These are phyloP conservation scores for Nesogale talazaci DNA, from an alignment of 2,113 vertebrate species.

Conservation along the genomic window DNA sequence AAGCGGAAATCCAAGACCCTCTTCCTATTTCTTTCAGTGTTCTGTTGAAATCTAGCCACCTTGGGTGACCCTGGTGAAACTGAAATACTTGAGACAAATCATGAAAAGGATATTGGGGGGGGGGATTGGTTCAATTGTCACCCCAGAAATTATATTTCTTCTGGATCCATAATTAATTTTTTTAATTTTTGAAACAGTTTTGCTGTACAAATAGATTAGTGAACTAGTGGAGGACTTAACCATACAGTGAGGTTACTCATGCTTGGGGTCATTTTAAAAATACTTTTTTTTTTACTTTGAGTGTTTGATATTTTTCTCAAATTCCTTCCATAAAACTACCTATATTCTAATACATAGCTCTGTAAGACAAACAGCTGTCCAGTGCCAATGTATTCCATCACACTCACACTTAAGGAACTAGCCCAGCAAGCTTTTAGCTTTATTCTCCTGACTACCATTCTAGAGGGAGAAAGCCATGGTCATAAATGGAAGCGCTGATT, in stretches of 20 bases:
- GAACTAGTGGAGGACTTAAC: slow-evolving; percentile 3
- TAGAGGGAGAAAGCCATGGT: background rate
- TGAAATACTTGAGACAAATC: background rate
- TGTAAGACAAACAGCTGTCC: background rate
- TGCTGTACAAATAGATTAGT: slow-evolving; percentile 23
- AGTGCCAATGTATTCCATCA: background rate
- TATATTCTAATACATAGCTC: background rate
- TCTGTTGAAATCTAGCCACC: too few species aligned
- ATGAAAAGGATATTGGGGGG: background rate
- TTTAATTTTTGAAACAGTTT: slow-evolving; percentile 31
- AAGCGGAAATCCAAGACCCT: background rate
- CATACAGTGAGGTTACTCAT: background rate
- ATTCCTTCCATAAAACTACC: background rate
- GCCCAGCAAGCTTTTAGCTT: background rate
- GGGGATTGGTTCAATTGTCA: background rate
- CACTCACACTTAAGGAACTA: background rate
- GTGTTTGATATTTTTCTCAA: background rate
- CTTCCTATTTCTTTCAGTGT: too few species aligned
- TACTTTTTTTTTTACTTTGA: background rate
- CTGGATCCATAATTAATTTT: background rate
- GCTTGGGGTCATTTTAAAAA: background rate
- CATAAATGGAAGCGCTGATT: background rate
- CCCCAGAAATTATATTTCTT: background rate
- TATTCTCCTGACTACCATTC: background rate
- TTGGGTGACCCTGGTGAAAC: background rate